These are phyloP conservation scores for Drosophila mercatorum DNA, from an alignment of 2,888 invertebrate genomes.

Conservation along the genomic window DNA sequence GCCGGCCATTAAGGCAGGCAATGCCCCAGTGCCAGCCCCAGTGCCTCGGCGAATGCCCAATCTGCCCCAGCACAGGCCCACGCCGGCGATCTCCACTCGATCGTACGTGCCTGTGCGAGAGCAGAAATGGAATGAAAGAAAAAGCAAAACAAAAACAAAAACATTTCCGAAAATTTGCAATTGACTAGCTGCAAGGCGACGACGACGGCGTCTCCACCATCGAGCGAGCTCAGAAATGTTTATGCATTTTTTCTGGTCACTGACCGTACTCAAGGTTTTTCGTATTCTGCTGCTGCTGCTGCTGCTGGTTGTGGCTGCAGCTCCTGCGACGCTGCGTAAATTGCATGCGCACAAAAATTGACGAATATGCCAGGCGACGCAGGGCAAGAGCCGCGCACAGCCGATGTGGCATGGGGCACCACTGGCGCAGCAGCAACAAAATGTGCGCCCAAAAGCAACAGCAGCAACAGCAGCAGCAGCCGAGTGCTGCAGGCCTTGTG, in stretches of 20 bases:
- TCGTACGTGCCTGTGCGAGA: conserved; percentile 53
- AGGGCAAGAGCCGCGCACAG: conserved; percentile 41
- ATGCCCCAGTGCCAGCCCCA: conserved; percentile 30
- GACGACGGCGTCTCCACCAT: conserved; percentile 30
- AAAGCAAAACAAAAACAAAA: conserved; percentile 13
- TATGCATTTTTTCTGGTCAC: conserved; percentile 83
- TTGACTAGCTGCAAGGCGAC: conserved; percentile 66
- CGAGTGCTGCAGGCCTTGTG: conserved; percentile 46
- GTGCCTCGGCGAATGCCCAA: conserved; percentile 12
- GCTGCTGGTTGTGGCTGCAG: conserved; percentile 39
- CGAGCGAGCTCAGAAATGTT: conserved; percentile 79
- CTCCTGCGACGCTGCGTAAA: conserved; percentile 77
- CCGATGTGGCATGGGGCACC: conserved; percentile 23
- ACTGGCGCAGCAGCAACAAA: conserved; percentile 60
- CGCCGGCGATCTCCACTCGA: conserved; percentile 49
- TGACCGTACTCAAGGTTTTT: conserved; percentile 84
- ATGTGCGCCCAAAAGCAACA: conserved; percentile 66
- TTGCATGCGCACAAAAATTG: conserved; percentile 81
- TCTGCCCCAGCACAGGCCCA: conserved; percentile 41
- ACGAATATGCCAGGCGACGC: conserved; percentile 79
- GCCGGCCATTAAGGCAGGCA: conserved; percentile 70
- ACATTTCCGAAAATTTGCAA: conserved; percentile 81
- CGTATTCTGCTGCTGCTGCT: conserved; percentile 70
- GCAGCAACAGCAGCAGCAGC: neutral
- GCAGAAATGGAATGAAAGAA: neutral